A percentile compares a stretch with the other conserved stretches of the same genome.
phyloP scores from a whole-genome alignment of 2,797 vertebrate species.

The Rhinatrema bivittatum region DNA sequence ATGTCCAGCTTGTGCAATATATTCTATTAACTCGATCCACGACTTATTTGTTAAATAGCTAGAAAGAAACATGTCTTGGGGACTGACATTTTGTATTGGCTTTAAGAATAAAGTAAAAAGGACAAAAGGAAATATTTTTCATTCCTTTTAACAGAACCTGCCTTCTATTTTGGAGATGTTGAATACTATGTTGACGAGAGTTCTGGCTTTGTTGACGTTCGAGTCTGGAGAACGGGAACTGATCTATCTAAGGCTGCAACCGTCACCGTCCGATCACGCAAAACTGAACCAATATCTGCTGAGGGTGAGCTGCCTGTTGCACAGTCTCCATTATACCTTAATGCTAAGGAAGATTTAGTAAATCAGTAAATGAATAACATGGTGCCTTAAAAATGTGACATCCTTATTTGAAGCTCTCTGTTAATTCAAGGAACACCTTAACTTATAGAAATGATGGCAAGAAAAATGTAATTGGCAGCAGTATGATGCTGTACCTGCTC shows the following conservation, averaged over 20 bases:
- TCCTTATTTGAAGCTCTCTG: too few species aligned
- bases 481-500: too few species aligned
- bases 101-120: conserved; percentile 26
- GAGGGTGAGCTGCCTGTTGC: conserved; percentile 62
- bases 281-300: conserved; percentile 75
- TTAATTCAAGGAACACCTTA: too few species aligned
- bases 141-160: conserved; percentile 60
- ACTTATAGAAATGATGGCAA: too few species aligned
- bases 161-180: conserved; percentile 78
- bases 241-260: conserved; percentile 78
- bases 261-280: conserved; percentile 81
- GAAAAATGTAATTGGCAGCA: too few species aligned
- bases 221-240: conserved; percentile 80
- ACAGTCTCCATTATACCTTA: too few species aligned
- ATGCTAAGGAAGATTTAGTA: too few species aligned
- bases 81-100: neutral
- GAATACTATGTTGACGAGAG: conserved; percentile 81
- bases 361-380: too few species aligned
- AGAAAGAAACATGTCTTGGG: neutral
- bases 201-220: conserved; percentile 71
- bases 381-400: too few species aligned
- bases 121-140: conserved; percentile 7
- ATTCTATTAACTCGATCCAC: too few species aligned
- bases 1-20: too few species aligned
- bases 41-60: too few species aligned